These are phyloP conservation scores for Chironomus riparius DNA, from an alignment of 2,888 invertebrate genomes.

Conservation along the genomic window DNA sequence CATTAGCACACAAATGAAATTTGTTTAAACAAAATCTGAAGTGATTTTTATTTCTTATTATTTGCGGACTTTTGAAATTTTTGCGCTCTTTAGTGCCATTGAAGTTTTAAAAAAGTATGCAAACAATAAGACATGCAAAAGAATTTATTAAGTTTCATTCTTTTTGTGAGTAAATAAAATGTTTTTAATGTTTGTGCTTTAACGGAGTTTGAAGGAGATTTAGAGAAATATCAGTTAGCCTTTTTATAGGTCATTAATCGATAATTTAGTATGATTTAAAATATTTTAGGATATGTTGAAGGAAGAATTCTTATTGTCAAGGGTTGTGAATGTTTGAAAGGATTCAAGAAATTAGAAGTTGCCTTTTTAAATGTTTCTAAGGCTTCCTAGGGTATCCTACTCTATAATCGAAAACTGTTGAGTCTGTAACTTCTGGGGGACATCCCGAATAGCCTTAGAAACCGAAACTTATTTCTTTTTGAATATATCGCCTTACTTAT, in stretches of 20 bases:
- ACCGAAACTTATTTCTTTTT: no score
- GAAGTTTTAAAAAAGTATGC: neutral
- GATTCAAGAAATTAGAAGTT: no score
- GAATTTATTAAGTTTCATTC: neutral
- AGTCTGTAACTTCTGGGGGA: no score
- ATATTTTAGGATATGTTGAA: no score
- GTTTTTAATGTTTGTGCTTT: no score
- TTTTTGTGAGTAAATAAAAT: no score
- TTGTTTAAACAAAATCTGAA: neutral
- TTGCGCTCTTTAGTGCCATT: no score
- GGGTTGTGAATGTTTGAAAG: neutral
- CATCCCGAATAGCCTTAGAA: no score
- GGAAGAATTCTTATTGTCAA: neutral
- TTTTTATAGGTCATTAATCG: conserved; percentile 9
- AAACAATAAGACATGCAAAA: conserved; percentile 8
- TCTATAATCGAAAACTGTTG: no score
- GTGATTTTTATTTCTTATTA: neutral
- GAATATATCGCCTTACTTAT: no score
- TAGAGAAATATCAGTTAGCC: neutral
- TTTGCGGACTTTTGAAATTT: neutral
- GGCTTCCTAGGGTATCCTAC: no score
- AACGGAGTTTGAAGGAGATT: neutral
- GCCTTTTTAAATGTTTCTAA: no score
- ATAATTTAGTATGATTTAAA: neutral
- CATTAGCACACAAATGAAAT: neutral